Conservation (phyloP, 1,140 invertebrate species). For the Rhyacophila brunnea region DNA sequence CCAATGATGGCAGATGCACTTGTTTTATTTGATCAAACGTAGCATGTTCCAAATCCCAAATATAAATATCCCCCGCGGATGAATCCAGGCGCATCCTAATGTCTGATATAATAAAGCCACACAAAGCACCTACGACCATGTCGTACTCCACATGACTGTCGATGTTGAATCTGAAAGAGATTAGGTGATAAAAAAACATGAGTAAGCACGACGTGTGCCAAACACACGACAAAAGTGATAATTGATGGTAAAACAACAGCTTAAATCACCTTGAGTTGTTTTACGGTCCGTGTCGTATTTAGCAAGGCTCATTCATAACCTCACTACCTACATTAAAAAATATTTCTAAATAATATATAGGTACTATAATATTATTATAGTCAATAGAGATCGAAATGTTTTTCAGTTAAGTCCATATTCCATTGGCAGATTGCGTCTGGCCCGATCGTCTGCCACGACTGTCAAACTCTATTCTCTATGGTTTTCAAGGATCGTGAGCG, state of each 20-base stretch:
- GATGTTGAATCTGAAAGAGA: constrained; percentile 1
- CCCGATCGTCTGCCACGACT: too few species aligned
- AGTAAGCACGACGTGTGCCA: too few species aligned
- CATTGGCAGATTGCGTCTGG: too few species aligned
- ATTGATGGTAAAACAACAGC: neutral
- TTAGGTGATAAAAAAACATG: too few species aligned
- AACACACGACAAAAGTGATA: neutral
- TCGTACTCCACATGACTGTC: neutral
- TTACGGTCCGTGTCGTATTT: neutral
- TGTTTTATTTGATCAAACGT: constrained; percentile 9
- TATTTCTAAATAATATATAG: too few species aligned
- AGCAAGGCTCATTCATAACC: too few species aligned
- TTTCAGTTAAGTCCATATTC: too few species aligned
- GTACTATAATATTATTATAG: too few species aligned
- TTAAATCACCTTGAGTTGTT: neutral
- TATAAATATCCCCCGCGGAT: neutral
- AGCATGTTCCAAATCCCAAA: constrained; percentile 13
- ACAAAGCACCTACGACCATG: neutral
- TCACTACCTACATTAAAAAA: too few species aligned
- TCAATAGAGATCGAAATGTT: too few species aligned
- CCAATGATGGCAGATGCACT: neutral
- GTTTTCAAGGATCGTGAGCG: too few species aligned
- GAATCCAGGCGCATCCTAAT: constrained; percentile 1
- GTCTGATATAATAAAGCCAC: neutral
- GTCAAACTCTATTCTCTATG: too few species aligned